Evolutionary conservation across 1,140 invertebrate species (phyloP).

Genomic region (Lerema accius): DNA sequence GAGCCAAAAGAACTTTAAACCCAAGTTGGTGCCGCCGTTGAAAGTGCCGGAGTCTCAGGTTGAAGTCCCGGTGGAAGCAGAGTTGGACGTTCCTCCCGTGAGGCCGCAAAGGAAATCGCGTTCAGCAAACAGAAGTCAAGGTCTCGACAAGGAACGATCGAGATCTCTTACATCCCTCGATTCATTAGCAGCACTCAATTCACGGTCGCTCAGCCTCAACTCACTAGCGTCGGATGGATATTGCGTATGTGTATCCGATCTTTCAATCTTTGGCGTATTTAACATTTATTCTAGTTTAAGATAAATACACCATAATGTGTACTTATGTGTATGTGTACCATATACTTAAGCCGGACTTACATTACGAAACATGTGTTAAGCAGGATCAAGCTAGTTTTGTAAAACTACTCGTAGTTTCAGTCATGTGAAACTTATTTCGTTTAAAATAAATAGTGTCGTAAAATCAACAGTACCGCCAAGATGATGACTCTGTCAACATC

Average conservation of each 20-base stretch:
- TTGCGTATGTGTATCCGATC: constrained; percentile 60
- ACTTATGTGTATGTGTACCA: too few relatives aligned
- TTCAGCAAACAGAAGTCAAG: constrained; percentile 42
- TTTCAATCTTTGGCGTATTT: not conserved
- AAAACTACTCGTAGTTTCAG: too few relatives aligned
- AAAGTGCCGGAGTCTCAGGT: constrained; percentile 46
- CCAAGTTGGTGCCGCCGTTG: constrained; percentile 63
- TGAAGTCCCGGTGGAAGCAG: constrained; percentile 35
- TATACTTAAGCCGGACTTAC: too few relatives aligned
- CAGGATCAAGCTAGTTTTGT: too few relatives aligned
- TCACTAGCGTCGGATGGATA: constrained; percentile 77
- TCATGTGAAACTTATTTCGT: too few relatives aligned
- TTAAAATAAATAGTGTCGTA: too few relatives aligned
- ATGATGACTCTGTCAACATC: too few relatives aligned
- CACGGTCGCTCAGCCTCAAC: constrained; percentile 67
- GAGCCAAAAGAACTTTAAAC: constrained; percentile 77
- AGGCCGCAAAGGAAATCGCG: constrained; percentile 63
- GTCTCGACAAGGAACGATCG: constrained; percentile 68
- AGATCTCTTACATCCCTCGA: constrained; percentile 69
- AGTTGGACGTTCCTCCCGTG: constrained; percentile 55
- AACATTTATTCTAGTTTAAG: not conserved
- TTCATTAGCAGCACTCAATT: constrained; percentile 46
- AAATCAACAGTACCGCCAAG: too few relatives aligned
- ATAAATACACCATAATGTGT: too few relatives aligned
- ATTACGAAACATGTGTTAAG: too few relatives aligned